phyloP scores from a whole-genome alignment of 2,797 vertebrate genomes.

The Chanos chanos region DNA sequence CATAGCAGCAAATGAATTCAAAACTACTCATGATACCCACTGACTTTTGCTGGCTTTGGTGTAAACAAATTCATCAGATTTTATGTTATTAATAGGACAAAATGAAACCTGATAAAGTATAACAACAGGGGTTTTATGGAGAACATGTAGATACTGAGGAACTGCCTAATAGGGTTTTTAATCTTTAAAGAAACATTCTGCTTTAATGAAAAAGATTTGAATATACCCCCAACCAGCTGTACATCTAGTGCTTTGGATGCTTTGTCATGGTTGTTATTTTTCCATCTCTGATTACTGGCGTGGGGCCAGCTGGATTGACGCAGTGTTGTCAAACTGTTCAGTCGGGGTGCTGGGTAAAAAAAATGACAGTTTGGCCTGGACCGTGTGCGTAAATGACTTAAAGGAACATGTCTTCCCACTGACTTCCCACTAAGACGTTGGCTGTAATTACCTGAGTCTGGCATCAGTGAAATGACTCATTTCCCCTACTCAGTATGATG shows the following conservation, averaged over 20 bases:
- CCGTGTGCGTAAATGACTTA: slow-evolving; percentile 37
- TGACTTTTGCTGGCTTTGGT: not conserved
- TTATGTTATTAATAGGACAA: no score
- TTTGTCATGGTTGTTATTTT: slow-evolving; percentile 48
- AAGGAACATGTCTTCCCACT: slow-evolving; percentile 4
- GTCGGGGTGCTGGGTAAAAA: slow-evolving; percentile 46
- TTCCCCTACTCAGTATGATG: no score
- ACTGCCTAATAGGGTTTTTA: no score
- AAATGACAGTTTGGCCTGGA: slow-evolving; percentile 43
- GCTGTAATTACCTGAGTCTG: slow-evolving; percentile 2
- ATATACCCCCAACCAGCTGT: slow-evolving; percentile 32
- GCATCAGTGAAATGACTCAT: slow-evolving; percentile 54
- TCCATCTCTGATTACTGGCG: slow-evolving; percentile 27
- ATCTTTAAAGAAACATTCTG: no score
- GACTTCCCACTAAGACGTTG: slow-evolving; percentile 9
- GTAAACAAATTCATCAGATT: no score
- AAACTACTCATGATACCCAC: not conserved
- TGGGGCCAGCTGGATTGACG: slow-evolving; percentile 50
- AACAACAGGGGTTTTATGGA: no score
- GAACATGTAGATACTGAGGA: no score
- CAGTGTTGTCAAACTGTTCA: slow-evolving; percentile 54
- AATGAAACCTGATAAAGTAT: no score
- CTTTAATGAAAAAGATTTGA: no score
- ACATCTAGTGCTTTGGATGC: slow-evolving; percentile 43
- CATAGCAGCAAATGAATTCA: not conserved